Conservation (phyloP, 2,888 invertebrate genomes). For the Pachymerium ferrugineum region DNA sequence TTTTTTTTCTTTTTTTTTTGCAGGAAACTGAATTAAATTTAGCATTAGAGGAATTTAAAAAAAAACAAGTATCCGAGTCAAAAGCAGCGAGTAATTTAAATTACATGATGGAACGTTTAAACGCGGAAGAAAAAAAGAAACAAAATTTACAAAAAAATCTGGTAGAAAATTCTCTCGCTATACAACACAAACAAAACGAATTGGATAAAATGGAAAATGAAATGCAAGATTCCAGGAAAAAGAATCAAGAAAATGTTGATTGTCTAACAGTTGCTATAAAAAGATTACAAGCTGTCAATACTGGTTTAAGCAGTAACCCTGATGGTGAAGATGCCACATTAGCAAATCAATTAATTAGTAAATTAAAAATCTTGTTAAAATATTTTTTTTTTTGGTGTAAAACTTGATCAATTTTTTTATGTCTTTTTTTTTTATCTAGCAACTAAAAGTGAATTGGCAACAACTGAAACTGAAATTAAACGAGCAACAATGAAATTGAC, state of each 20-base stretch:
- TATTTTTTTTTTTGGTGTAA: neutral
- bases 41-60: constrained; percentile 56
- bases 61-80: constrained; percentile 62
- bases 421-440: constrained; percentile 49
- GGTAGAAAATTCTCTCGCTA: constrained; percentile 53
- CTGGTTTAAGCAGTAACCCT: constrained; percentile 72
- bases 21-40: too few relatives aligned
- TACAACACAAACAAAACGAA: neutral
- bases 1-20: too few relatives aligned
- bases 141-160: constrained; percentile 62
- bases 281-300: constrained; percentile 73
- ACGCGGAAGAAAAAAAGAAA: constrained; percentile 63
- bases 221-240: constrained; percentile 56
- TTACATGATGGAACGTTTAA: constrained; percentile 60
- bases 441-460: constrained; percentile 67
- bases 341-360: constrained; percentile 81
- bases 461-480: constrained; percentile 71
- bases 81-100: constrained; percentile 59
- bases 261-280: constrained; percentile 68
- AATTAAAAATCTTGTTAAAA: constrained; percentile 38
- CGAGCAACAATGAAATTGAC: constrained; percentile 68
- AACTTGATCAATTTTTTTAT: neutral
- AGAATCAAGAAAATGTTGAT: constrained; percentile 61
- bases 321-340: constrained; percentile 71
- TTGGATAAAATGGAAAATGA: constrained; percentile 52